Conservation (phyloP, 2,888 invertebrate species). For the Erannis defoliaria region DNA sequence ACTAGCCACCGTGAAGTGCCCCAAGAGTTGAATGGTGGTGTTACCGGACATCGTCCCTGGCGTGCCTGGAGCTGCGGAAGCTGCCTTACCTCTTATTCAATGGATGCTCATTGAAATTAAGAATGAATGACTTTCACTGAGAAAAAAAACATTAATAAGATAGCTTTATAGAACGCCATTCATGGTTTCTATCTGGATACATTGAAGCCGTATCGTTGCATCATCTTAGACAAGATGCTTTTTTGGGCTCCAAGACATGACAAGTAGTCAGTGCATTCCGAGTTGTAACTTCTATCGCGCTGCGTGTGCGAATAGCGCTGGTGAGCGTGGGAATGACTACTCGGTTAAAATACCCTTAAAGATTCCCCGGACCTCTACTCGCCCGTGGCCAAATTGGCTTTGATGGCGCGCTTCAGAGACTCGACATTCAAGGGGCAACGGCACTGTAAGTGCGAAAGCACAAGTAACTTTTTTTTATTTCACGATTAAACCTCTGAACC, state of each 20-base stretch:
- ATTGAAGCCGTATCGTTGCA: constrained; percentile 1
- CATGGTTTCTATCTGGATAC: constrained; percentile 3
- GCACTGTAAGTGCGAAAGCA: too few species aligned
- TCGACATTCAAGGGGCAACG: constrained; percentile 24
- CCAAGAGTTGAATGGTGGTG: constrained; percentile 50
- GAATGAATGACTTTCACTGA: constrained; percentile 5
- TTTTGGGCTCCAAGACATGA: constrained; percentile 22
- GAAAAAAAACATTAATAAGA: not conserved
- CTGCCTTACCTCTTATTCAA: constrained; percentile 14
- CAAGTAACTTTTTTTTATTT: too few species aligned
- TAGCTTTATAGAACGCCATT: constrained; percentile 3
- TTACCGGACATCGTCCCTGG: constrained; percentile 26
- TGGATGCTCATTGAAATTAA: constrained; percentile 8
- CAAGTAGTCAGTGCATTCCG: constrained; percentile 24
- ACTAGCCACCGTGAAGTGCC: constrained; percentile 49
- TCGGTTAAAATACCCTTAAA: constrained; percentile 49
- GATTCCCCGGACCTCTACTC: constrained; percentile 38
- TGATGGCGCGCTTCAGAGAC: constrained; percentile 36
- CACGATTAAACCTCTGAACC: too few species aligned
- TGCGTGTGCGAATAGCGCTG: constrained; percentile 46
- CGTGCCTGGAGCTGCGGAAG: constrained; percentile 5
- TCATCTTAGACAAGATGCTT: not conserved
- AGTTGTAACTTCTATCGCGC: constrained; percentile 31
- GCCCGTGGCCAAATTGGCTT: constrained; percentile 5
- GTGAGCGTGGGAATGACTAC: constrained; percentile 65